phyloP scores from a whole-genome alignment of 2,113 vertebrate genomes.

The Melanerpes formicivorus region DNA sequence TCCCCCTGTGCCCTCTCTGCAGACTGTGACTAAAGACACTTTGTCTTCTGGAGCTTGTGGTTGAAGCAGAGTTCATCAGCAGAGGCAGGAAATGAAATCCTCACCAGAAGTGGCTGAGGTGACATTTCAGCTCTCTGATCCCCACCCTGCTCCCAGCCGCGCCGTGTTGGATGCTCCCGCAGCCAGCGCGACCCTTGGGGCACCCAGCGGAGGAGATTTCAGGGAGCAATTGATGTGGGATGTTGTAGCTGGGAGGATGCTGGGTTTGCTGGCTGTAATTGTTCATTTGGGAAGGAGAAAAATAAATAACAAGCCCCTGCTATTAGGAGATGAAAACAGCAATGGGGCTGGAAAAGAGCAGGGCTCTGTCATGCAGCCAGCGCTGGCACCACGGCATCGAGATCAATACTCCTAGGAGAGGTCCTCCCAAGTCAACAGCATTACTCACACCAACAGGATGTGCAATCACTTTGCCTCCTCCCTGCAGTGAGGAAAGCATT shows the following conservation, averaged over 20 bases:
- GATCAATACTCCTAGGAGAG: not conserved
- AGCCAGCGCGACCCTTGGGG: not conserved
- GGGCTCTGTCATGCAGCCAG: not conserved
- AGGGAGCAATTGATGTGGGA: not conserved
- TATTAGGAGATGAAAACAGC: not conserved
- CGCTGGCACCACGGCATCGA: not conserved
- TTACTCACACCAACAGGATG: not conserved
- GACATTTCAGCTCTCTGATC: not conserved
- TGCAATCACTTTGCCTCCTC: not conserved
- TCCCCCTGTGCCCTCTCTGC: not conserved
- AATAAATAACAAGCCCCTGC: not conserved
- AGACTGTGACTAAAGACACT: constrained; percentile 6
- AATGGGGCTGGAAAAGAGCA: not conserved
- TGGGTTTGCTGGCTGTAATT: not conserved
- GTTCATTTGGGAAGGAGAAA: accelerated
- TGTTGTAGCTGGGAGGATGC: not conserved
- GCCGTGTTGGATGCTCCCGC: accelerated
- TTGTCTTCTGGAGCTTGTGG: constrained; percentile 4
- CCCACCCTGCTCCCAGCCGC: not conserved
- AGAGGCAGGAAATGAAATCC: constrained; percentile 62
- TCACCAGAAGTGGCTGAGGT: not conserved
- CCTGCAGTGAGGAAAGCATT: not conserved
- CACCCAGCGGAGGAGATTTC: not conserved
- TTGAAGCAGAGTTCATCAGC: constrained; percentile 58
- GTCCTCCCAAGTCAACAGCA: not conserved